Percentiles rank a stretch among this genome's conserved stretches.
Conservation (phyloP, 1,140 invertebrate genomes). For the Arctopsyche grandis region DNA sequence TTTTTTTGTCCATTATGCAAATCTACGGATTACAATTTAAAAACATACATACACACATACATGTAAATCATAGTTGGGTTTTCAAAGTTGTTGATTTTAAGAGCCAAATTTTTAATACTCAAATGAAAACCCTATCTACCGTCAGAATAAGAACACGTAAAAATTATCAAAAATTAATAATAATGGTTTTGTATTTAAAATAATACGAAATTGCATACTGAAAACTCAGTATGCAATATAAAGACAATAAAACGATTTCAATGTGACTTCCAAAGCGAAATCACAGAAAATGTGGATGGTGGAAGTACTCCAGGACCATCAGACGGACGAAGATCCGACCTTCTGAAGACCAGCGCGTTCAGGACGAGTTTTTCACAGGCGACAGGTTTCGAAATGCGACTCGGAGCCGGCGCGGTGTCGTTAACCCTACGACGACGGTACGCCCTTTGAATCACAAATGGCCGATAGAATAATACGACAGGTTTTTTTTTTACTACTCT, state of each 20-base stretch:
- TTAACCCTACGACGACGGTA: slow-evolving; percentile 41
- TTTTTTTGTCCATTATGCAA: too few relatives aligned
- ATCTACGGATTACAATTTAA: too few relatives aligned
- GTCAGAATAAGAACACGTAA: too few relatives aligned
- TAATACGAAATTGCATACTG: too few relatives aligned
- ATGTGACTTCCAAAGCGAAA: background rate
- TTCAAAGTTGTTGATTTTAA: too few relatives aligned
- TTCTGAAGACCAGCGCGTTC: slow-evolving; percentile 36
- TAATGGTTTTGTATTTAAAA: too few relatives aligned
- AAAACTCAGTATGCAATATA: too few relatives aligned
- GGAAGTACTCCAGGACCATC: slow-evolving; percentile 26
- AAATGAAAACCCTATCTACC: too few relatives aligned
- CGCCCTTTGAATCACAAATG: slow-evolving; percentile 44
- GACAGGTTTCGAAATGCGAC: slow-evolving; percentile 44
- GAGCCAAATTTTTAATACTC: too few relatives aligned
- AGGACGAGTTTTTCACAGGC: slow-evolving; percentile 43
- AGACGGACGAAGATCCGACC: slow-evolving; percentile 36
- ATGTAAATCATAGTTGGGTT: too few relatives aligned
- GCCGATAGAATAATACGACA: slow-evolving; percentile 43
- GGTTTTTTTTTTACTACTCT: slow-evolving; percentile 38
- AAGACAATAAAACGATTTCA: background rate
- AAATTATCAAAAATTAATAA: too few relatives aligned
- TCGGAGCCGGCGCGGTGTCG: slow-evolving; percentile 28
- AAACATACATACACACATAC: too few relatives aligned
- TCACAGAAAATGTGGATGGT: background rate